Conservation (phyloP, 2,797 vertebrate genomes). For the Hippoglossus hippoglossus region DNA sequence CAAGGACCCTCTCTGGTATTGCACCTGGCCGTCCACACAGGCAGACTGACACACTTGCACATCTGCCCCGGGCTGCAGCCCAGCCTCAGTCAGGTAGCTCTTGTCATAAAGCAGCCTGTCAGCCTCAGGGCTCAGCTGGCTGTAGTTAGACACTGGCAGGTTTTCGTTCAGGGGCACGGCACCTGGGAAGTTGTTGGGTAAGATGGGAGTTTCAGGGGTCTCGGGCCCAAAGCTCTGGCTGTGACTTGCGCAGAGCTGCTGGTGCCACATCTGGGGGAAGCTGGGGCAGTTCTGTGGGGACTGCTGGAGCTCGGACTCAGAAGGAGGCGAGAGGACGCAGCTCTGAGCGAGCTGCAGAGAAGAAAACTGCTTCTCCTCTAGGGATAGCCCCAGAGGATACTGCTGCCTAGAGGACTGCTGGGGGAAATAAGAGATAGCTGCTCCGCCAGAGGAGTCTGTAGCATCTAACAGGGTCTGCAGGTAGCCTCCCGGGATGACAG, state of each 20-base stretch:
- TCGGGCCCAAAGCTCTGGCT: slow-evolving; percentile 87
- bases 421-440: slow-evolving; percentile 90
- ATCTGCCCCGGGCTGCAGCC: slow-evolving; percentile 90
- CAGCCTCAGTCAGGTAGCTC: slow-evolving; percentile 89
- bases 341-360: slow-evolving; percentile 93
- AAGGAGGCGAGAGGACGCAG: slow-evolving; percentile 94
- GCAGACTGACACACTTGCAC: slow-evolving; percentile 94
- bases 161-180: slow-evolving; percentile 85
- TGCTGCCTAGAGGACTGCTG: slow-evolving; percentile 90
- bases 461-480: slow-evolving; percentile 98
- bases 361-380: slow-evolving; percentile 91
- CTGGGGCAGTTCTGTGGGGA: slow-evolving; percentile 91
- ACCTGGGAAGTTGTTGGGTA: slow-evolving; percentile 87
- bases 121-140: slow-evolving; percentile 89
- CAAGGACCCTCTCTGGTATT: slow-evolving; percentile 94
- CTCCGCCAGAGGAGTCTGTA: slow-evolving; percentile 92
- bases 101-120: slow-evolving; percentile 95
- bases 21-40: slow-evolving; percentile 92
- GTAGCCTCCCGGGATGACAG: slow-evolving; percentile 98
- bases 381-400: slow-evolving; percentile 87
- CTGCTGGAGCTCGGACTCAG: slow-evolving; percentile 95
- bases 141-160: slow-evolving; percentile 89
- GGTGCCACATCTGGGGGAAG: slow-evolving; percentile 91
- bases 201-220: slow-evolving; percentile 85
- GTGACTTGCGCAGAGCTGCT: slow-evolving; percentile 78